Evolutionary conservation across 2,797 vertebrate genomes (phyloP).

Genomic region (Pangasius larnaudii): DNA sequence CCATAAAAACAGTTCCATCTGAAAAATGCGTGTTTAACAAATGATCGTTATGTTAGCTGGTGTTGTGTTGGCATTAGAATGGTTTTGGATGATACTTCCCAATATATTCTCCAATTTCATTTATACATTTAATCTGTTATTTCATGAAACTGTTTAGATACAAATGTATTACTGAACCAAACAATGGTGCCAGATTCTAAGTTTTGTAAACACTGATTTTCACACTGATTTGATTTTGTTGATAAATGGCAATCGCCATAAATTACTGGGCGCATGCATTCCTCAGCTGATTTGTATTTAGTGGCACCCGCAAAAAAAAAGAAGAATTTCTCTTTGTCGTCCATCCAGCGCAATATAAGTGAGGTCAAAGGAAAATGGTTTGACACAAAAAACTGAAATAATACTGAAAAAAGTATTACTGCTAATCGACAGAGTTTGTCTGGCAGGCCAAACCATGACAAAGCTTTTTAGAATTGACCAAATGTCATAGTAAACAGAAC

Average conservation of each 20-base stretch:
- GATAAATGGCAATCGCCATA: not conserved
- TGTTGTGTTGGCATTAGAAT: not conserved
- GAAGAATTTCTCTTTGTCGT: not conserved
- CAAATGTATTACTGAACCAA: not conserved
- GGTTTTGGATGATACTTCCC: not conserved
- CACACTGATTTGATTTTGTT: not conserved
- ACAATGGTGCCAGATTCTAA: not conserved
- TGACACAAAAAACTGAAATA: no score
- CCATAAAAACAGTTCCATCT: not conserved
- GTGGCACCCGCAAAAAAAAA: not conserved
- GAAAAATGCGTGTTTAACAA: not conserved
- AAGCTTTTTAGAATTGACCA: no score
- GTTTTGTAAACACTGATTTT: not conserved
- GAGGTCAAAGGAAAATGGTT: no score
- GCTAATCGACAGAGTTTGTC: no score
- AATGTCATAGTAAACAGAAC: not conserved
- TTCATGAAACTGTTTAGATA: not conserved
- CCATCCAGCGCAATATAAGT: no score
- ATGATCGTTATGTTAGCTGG: not conserved
- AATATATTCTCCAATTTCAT: not conserved
- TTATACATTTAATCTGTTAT: not conserved
- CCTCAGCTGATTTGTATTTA: not conserved
- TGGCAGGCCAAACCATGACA: no score
- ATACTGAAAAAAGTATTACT: no score
- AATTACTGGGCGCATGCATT: not conserved